These are phyloP conservation scores for Rhynchophorus ferrugineus DNA, from an alignment of 1,140 invertebrate genomes.

Conservation along the genomic window DNA sequence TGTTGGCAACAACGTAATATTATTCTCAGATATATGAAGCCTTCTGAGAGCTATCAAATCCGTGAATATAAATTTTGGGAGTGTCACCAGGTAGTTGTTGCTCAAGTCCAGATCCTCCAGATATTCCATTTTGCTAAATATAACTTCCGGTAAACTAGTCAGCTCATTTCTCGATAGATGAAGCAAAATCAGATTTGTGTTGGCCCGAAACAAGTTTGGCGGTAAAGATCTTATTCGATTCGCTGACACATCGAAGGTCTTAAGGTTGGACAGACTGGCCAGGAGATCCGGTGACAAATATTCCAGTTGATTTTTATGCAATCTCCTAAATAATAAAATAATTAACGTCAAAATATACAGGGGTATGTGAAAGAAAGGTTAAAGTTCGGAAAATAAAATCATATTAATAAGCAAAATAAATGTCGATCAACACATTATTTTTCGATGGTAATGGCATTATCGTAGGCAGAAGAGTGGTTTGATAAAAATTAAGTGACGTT, in stretches of 20 bases:
- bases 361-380: too few relatives aligned
- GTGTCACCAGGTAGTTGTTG: conserved; percentile 42
- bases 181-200: conserved; percentile 55
- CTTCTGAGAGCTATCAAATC: conserved; percentile 49
- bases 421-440: too few relatives aligned
- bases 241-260: conserved; percentile 64
- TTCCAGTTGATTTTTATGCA: conserved; percentile 67
- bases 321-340: conserved; percentile 44
- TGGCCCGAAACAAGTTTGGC: conserved; percentile 53
- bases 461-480: too few relatives aligned
- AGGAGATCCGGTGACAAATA: conserved; percentile 61
- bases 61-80: conserved; percentile 49
- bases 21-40: conserved; percentile 53
- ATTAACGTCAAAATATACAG: too few relatives aligned
- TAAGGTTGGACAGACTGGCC: conserved; percentile 54
- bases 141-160: conserved; percentile 34
- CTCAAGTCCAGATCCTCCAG: conserved; percentile 48
- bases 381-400: too few relatives aligned
- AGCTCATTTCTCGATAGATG: conserved; percentile 56
- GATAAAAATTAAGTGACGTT: too few relatives aligned
- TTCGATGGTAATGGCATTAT: too few relatives aligned
- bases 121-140: conserved; percentile 40
- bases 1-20: conserved; percentile 37
- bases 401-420: too few relatives aligned
- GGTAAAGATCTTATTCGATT: conserved; percentile 59